Percentiles rank a stretch among this genome's conserved stretches.
Conservation (phyloP, 2,797 vertebrate species). For the Lutjanus campechanus region DNA sequence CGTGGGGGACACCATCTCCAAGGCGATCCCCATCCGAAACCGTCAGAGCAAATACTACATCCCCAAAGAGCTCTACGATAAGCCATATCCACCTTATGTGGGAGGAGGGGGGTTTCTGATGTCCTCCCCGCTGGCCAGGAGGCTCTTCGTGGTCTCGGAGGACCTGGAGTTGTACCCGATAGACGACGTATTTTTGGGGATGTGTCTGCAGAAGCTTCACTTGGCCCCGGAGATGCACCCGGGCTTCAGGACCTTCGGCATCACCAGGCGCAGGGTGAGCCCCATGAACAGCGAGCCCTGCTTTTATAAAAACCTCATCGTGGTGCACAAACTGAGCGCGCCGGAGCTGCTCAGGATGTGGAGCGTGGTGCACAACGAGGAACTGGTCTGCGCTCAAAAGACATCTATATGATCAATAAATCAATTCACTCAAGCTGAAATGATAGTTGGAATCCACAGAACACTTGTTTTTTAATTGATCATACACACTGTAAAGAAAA, state of each 20-base stretch:
- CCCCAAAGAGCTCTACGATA: constrained; percentile 85
- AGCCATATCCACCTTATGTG: constrained; percentile 89
- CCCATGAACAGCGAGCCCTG: constrained; percentile 90
- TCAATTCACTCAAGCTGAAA: not conserved
- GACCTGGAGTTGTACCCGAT: constrained; percentile 89
- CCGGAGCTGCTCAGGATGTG: constrained; percentile 89
- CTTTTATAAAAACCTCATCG: constrained; percentile 88
- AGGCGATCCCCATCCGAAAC: constrained; percentile 88
- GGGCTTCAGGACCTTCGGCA: constrained; percentile 89
- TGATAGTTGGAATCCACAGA: not conserved
- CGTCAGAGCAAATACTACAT: constrained; percentile 92
- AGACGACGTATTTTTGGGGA: constrained; percentile 92
- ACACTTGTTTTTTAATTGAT: not conserved
- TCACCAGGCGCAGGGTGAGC: constrained; percentile 78
- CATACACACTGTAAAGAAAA: too few relatives aligned
- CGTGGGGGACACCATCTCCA: constrained; percentile 89
- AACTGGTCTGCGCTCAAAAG: constrained; percentile 82
- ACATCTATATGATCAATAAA: constrained; percentile 51
- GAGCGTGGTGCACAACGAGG: constrained; percentile 80
- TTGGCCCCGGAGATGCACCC: constrained; percentile 85
- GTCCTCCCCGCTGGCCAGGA: constrained; percentile 79
- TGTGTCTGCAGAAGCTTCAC: constrained; percentile 86
- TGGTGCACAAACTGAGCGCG: constrained; percentile 90
- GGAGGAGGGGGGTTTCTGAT: constrained; percentile 91
- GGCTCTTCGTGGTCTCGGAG: constrained; percentile 81